These are phyloP conservation scores for Bellardia pandia DNA, from an alignment of 2,888 invertebrate species.

Conservation along the genomic window DNA sequence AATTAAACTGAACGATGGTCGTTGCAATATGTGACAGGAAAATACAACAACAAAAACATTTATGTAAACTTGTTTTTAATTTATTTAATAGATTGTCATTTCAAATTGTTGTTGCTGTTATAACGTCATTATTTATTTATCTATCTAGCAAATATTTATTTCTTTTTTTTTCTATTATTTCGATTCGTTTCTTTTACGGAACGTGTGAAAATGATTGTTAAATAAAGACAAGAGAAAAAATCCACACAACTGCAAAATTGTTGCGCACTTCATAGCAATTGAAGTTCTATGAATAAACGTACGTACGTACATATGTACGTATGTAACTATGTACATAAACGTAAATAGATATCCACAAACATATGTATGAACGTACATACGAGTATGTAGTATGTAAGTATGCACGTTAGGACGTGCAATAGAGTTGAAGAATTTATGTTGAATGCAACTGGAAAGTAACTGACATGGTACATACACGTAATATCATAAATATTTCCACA, in stretches of 20 bases:
- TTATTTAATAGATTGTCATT: constrained; percentile 70
- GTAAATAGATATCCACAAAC: not conserved
- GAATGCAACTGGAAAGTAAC: not conserved
- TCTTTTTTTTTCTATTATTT: constrained; percentile 22
- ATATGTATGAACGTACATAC: not conserved
- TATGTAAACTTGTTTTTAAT: constrained; percentile 58
- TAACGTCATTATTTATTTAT: constrained; percentile 55
- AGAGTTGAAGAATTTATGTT: constrained; percentile 30
- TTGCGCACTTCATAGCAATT: constrained; percentile 50
- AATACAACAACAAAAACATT: constrained; percentile 10
- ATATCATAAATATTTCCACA: constrained; percentile 42
- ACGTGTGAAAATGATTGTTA: constrained; percentile 71
- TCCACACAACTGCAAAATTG: constrained; percentile 55
- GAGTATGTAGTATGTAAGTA: not conserved
- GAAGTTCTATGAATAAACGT: constrained; percentile 39
- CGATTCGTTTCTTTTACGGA: constrained; percentile 51
- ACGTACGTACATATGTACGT: not conserved
- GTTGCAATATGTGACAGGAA: constrained; percentile 18
- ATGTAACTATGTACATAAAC: too few relatives aligned
- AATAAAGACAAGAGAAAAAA: not conserved
- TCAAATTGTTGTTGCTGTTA: constrained; percentile 54
- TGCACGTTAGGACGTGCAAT: not conserved
- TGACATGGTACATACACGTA: not conserved
- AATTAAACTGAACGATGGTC: not conserved
- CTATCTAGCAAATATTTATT: constrained; percentile 9